Conservation (phyloP, 2,113 vertebrate species). For the Poecilia latipinna region DNA sequence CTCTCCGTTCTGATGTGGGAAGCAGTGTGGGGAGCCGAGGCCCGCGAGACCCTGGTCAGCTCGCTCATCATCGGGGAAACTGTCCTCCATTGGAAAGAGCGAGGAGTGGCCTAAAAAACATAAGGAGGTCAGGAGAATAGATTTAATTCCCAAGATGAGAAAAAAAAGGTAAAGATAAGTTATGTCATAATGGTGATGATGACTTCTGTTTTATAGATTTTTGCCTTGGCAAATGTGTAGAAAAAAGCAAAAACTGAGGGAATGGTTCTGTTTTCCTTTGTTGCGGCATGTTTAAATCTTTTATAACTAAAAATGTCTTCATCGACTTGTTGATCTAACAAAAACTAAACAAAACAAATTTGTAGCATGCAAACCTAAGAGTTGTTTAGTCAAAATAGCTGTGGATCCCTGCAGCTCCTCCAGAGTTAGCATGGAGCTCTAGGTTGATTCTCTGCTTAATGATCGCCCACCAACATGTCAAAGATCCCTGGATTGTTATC, state of each 20-base stretch:
- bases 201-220: neutral
- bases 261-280: neutral
- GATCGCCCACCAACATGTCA: no score
- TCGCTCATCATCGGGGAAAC: conserved; percentile 96
- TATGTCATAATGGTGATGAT: neutral
- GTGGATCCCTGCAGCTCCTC: neutral
- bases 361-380: neutral
- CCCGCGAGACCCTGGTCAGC: conserved; percentile 92
- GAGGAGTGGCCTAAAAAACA: conserved; percentile 90
- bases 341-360: neutral
- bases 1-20: conserved; percentile 98
- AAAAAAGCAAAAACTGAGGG: neutral
- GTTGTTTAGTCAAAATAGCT: neutral
- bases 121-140: neutral
- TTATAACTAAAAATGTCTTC: neutral
- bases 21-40: conserved; percentile 95
- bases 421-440: neutral
- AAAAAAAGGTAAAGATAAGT: neutral
- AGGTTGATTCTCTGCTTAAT: no score
- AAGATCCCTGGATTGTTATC: no score
- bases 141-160: conserved; percentile 21
- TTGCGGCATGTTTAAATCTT: neutral
- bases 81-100: conserved; percentile 98
- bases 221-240: neutral
- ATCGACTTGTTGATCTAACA: neutral